Conservation (phyloP, 1,140 invertebrate genomes). For the Megathymus violae region DNA sequence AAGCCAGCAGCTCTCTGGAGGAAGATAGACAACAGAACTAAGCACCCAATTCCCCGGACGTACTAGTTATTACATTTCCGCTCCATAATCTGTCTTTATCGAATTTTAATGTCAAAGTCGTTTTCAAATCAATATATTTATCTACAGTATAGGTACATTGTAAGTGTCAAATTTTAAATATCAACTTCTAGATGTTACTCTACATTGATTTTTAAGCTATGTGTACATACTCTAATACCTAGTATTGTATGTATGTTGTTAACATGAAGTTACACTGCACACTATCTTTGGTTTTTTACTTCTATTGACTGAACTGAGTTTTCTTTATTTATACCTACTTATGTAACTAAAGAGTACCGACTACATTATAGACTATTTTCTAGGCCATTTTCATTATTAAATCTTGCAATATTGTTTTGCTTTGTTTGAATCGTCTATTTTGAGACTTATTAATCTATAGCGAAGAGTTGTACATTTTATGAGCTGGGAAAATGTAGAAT, state of each 20-base stretch:
- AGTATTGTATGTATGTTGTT: conserved; percentile 63
- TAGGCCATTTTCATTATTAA: background rate
- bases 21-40: conserved; percentile 76
- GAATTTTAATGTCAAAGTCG: conserved; percentile 51
- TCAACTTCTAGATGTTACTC: conserved; percentile 68
- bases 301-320: conserved; percentile 28
- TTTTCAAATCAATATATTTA: conserved; percentile 50
- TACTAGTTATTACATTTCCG: conserved; percentile 57
- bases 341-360: background rate
- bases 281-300: conserved; percentile 29
- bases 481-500: conserved; percentile 79
- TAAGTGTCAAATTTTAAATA: conserved; percentile 68
- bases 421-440: conserved; percentile 43
- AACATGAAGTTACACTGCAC: conserved; percentile 45
- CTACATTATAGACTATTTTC: background rate
- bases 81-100: conserved; percentile 49
- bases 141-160: conserved; percentile 44
- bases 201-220: conserved; percentile 63
- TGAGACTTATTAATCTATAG: conserved; percentile 36
- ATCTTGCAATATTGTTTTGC: conserved; percentile 23
- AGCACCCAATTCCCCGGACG: conserved; percentile 44
- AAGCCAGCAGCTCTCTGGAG: conserved; percentile 68
- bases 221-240: conserved; percentile 73
- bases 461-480: conserved; percentile 75
- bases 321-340: conserved; percentile 18